Evolutionary conservation across 2,113 vertebrate genomes (phyloP).

Genomic region (Cavia aperea): DNA sequence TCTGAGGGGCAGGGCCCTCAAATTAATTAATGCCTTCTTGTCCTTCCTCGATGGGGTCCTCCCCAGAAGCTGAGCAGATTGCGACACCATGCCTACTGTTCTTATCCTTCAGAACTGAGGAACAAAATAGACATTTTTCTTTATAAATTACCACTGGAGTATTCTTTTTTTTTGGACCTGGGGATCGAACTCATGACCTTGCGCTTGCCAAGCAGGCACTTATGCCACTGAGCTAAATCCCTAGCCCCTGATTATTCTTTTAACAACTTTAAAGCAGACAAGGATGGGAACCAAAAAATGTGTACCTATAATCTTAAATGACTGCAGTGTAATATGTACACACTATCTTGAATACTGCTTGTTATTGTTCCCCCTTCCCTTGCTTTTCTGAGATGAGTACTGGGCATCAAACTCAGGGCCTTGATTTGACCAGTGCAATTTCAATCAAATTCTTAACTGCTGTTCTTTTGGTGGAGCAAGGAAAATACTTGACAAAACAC

Average conservation of each 20-base stretch:
- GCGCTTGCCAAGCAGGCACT: no score
- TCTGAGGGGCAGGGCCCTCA: not conserved
- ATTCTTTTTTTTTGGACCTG: no score
- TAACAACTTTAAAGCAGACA: not conserved
- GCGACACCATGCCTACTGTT: not conserved
- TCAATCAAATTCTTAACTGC: constrained; percentile 10
- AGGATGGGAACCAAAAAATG: not conserved
- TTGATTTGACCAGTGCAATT: not conserved
- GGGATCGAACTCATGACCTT: no score
- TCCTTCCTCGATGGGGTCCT: no score
- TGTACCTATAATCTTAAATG: not conserved
- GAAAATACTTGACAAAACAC: not conserved
- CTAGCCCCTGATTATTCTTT: not conserved
- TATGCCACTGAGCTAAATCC: no score
- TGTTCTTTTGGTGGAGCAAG: not conserved
- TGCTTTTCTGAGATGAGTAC: not conserved
- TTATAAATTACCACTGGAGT: not conserved
- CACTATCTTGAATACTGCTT: not conserved
- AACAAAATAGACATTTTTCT: not conserved
- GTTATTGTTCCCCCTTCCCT: not conserved
- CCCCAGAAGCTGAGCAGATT: not conserved
- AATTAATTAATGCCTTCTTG: not conserved
- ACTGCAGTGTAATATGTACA: not conserved
- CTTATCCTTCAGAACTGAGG: not conserved
- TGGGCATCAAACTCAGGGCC: not conserved